phyloP scores from a whole-genome alignment of 2,113 vertebrate species.

The Felis catus region DNA sequence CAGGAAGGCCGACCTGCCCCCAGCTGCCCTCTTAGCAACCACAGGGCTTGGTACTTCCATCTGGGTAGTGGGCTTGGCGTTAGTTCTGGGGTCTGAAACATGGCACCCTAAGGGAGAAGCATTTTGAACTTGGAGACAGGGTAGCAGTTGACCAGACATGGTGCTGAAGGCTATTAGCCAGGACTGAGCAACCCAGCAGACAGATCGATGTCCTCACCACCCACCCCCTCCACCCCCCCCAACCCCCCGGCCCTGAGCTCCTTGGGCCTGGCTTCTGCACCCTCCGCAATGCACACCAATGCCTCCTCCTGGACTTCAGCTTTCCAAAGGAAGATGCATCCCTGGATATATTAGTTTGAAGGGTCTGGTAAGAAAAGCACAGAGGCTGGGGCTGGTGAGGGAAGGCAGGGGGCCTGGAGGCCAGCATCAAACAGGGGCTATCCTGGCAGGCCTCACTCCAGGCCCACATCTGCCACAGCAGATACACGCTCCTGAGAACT shows the following conservation, averaged over 20 bases:
- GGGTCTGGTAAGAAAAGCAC: neutral
- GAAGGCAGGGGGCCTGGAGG: neutral
- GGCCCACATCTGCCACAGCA: slow-evolving; percentile 17
- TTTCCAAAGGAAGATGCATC: neutral
- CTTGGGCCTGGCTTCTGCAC: neutral
- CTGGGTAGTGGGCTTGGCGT: neutral
- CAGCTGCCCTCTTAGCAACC: neutral
- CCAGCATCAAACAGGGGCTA: neutral
- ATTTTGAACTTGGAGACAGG: neutral
- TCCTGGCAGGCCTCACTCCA: slow-evolving; percentile 41
- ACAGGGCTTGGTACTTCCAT: neutral
- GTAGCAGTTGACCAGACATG: neutral
- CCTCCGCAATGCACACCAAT: accelerated
- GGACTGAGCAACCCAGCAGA: neutral
- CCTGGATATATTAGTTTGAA: neutral
- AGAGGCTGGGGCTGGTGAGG: neutral
- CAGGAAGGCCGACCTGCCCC: neutral
- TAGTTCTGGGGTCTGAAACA: neutral
- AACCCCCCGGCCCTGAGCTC: neutral
- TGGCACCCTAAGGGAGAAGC: neutral
- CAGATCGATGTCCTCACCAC: accelerated
- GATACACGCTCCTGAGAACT: neutral
- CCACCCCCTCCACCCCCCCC: too few relatives aligned
- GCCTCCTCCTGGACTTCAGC: neutral
- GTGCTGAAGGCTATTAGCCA: neutral